These are phyloP conservation scores for Carcharodon carcharias DNA, from an alignment of 2,797 vertebrate genomes.

Conservation along the genomic window DNA sequence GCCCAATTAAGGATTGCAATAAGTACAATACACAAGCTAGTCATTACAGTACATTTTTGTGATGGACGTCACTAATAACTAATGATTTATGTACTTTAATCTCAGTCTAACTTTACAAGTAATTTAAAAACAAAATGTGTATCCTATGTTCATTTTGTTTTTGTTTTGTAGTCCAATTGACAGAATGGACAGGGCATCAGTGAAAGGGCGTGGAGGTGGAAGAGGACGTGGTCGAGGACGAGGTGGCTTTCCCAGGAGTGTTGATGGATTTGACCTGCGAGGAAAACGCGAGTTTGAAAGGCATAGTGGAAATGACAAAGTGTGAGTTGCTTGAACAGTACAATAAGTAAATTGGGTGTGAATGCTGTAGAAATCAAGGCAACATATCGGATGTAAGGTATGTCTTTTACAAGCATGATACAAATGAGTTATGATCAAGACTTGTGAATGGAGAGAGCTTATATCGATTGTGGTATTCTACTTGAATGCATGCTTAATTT, in stretches of 20 bases:
- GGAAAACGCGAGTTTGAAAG: slow-evolving; percentile 75
- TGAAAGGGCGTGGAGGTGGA: slow-evolving; percentile 58
- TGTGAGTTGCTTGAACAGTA: slow-evolving; percentile 51
- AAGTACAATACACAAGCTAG: background rate
- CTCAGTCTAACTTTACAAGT: background rate
- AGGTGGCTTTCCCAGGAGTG: slow-evolving; percentile 57
- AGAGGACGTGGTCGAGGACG: slow-evolving; percentile 60
- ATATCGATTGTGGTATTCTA: background rate
- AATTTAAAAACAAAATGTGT: background rate
- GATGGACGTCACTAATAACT: background rate
- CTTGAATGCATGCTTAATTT: background rate
- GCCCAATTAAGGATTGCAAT: background rate
- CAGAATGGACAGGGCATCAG: slow-evolving; percentile 52
- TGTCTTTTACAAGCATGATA: background rate
- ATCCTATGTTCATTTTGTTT: background rate
- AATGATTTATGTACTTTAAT: background rate
- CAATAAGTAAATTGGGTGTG: background rate
- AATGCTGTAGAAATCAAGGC: background rate
- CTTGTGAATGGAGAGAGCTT: background rate
- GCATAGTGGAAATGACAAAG: slow-evolving; percentile 62
- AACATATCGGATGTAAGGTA: background rate
- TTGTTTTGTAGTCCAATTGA: slow-evolving; percentile 53
- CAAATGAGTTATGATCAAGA: background rate
- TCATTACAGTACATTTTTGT: background rate
- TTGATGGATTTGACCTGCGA: slow-evolving; percentile 62